A percentile compares a stretch with the other conserved stretches of the same genome.
Evolutionary conservation across 1,140 invertebrate genomes (phyloP).

Genomic region (Dreissena rostriformis): DNA sequence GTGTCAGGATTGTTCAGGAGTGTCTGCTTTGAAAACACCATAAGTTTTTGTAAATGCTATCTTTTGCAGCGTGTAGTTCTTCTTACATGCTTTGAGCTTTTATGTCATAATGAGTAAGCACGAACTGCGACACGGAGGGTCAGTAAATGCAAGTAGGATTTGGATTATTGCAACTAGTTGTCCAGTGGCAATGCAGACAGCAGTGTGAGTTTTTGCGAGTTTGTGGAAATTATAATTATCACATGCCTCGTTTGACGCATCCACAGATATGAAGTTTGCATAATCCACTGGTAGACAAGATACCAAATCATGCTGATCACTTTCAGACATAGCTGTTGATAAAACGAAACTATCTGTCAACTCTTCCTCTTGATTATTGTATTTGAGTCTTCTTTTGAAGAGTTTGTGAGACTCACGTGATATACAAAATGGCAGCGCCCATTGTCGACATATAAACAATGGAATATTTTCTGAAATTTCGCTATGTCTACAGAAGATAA

Average conservation of each 20-base stretch:
- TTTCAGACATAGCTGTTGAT: neutral
- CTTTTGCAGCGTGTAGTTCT: too few species aligned
- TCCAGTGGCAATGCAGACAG: too few species aligned
- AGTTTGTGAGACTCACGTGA: slow-evolving; percentile 39
- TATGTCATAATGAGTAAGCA: too few species aligned
- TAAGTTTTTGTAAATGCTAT: too few species aligned
- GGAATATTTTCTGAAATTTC: slow-evolving; percentile 12
- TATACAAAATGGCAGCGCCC: slow-evolving; percentile 49
- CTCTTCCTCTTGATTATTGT: neutral
- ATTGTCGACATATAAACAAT: neutral
- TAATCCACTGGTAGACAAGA: slow-evolving; percentile 48
- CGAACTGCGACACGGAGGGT: too few species aligned
- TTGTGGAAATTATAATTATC: too few species aligned
- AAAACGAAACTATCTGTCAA: neutral
- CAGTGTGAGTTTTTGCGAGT: too few species aligned
- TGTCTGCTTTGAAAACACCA: too few species aligned
- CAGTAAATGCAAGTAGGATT: too few species aligned
- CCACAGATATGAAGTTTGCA: slow-evolving; percentile 44
- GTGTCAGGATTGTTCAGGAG: too few species aligned
- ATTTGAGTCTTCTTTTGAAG: slow-evolving; percentile 28
- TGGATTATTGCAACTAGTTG: too few species aligned
- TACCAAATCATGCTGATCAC: neutral
- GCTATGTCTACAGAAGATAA: slow-evolving; percentile 49
- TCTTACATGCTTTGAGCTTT: too few species aligned
- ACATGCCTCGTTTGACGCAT: slow-evolving; percentile 51